Conservation (phyloP, 2,113 vertebrate genomes). For the Tinamus guttatus region DNA sequence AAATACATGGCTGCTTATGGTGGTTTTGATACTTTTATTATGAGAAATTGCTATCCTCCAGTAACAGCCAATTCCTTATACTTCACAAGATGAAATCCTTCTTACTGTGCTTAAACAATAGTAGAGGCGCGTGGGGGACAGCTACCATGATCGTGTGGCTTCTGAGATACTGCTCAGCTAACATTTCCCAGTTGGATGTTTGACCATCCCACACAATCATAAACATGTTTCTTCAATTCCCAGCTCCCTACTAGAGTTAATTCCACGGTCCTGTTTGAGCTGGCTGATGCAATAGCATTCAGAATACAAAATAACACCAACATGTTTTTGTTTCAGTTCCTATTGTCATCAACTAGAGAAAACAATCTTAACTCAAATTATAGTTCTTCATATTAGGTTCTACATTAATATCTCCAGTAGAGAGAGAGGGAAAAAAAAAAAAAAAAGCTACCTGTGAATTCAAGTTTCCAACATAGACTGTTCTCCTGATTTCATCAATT, state of each 20-base stretch:
- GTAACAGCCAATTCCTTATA: not conserved
- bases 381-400: not conserved
- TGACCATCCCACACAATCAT: not conserved
- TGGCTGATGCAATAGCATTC: not conserved
- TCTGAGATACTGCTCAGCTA: not conserved
- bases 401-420: not conserved
- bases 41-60: not conserved
- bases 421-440: not conserved
- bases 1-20: not conserved
- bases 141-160: not conserved
- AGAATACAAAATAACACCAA: not conserved
- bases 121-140: not conserved
- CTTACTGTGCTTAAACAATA: not conserved
- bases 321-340: not conserved
- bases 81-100: not conserved
- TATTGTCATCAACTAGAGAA: accelerated
- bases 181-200: not conserved
- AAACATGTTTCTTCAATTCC: not conserved
- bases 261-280: not conserved
- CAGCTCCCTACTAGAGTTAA: not conserved
- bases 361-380: not conserved
- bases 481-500: constrained; percentile 95
- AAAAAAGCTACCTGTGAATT: constrained; percentile 90
- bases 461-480: constrained; percentile 95
- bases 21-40: not conserved